Percentiles rank a stretch among this genome's conserved stretches.
phyloP scores from a whole-genome alignment of 2,888 invertebrate genomes.

The Allolobophora icterica region DNA sequence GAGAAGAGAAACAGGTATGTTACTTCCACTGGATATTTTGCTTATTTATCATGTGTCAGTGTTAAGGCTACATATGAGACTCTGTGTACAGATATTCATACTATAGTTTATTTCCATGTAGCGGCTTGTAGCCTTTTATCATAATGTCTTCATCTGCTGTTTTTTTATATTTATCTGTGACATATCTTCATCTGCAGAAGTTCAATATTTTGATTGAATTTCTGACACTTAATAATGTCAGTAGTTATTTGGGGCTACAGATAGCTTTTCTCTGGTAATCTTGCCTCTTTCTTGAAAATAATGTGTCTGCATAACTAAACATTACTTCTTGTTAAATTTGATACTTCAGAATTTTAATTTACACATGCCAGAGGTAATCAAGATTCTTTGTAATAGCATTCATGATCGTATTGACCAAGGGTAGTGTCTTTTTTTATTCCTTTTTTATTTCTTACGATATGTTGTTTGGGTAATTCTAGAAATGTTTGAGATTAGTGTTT shows the following conservation, averaged over 20 bases:
- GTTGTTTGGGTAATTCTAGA: too few relatives aligned
- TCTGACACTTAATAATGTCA: neutral
- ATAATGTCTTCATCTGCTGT: neutral
- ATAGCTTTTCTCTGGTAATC: neutral
- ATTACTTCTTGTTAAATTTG: neutral
- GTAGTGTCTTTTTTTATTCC: too few relatives aligned
- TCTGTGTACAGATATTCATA: neutral
- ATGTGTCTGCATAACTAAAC: neutral
- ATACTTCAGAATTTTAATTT: neutral
- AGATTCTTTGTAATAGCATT: neutral
- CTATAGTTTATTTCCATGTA: neutral
- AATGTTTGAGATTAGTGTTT: neutral
- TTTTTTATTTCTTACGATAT: too few relatives aligned
- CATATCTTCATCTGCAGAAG: neutral
- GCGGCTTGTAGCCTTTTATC: neutral
- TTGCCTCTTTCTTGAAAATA: neutral
- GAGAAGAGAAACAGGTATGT: slow-evolving; percentile 68
- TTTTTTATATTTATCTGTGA: neutral
- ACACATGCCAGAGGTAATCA: neutral
- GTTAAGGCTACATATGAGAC: neutral
- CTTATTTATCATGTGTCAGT: neutral
- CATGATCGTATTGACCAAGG: neutral
- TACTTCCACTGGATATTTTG: neutral
- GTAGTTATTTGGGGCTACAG: neutral
- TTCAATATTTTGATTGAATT: neutral